Conservation (phyloP, 1,140 invertebrate species). For the Drosophila teissieri region DNA sequence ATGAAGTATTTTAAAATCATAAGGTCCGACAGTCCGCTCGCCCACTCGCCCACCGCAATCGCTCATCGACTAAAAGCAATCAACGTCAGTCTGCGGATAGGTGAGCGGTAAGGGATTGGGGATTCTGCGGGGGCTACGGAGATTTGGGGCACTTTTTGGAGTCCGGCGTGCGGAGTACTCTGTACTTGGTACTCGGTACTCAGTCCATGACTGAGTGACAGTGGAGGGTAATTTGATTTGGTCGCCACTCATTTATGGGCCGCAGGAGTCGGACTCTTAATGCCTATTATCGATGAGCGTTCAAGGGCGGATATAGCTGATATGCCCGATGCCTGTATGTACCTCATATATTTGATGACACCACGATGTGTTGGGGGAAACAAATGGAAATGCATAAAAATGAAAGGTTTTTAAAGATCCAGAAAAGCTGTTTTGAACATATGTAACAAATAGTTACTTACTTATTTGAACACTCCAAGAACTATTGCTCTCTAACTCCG, state of each 20-base stretch:
- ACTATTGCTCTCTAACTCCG: too few relatives aligned
- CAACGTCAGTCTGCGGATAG: conserved; percentile 38
- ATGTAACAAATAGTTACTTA: neutral
- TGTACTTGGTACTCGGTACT: too few relatives aligned
- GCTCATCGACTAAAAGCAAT: conserved; percentile 46
- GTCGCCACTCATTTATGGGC: conserved; percentile 48
- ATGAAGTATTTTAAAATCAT: conserved; percentile 70
- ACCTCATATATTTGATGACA: too few relatives aligned
- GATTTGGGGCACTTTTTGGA: neutral
- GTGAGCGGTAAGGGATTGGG: neutral
- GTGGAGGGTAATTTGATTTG: conserved; percentile 44
- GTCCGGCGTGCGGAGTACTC: neutral
- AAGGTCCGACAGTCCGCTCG: conserved; percentile 25
- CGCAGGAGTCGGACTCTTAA: conserved; percentile 22
- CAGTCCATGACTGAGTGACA: conserved; percentile 38
- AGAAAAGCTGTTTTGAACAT: too few relatives aligned
- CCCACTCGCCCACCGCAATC: conserved; percentile 12
- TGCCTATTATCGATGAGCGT: conserved; percentile 17
- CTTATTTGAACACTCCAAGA: too few relatives aligned
- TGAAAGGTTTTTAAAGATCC: too few relatives aligned
- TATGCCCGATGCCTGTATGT: too few relatives aligned
- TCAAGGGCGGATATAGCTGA: too few relatives aligned
- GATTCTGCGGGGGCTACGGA: too few relatives aligned
- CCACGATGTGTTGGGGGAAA: too few relatives aligned
- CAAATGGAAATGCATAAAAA: too few relatives aligned